Evolutionary conservation across 2,797 vertebrate species (phyloP).

Genomic region (Peromyscus attwateri): DNA sequence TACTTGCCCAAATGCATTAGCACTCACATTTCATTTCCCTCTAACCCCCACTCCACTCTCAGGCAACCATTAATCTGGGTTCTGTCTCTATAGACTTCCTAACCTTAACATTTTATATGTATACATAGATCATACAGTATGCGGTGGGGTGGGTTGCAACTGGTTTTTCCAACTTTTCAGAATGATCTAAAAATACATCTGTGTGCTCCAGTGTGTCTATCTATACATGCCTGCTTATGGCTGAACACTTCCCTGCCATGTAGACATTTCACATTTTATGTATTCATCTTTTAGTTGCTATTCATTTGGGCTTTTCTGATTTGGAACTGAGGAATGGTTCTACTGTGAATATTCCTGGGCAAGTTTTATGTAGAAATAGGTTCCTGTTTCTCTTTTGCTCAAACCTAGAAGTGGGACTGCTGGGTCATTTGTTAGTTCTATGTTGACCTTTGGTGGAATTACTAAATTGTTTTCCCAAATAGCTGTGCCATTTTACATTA

Average conservation of each 20-base stretch:
- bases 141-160: neutral
- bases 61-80: neutral
- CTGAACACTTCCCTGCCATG: neutral
- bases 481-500: neutral
- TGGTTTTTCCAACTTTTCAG: neutral
- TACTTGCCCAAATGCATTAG: neutral
- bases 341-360: neutral
- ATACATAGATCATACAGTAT: neutral
- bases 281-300: neutral
- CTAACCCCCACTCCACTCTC: neutral
- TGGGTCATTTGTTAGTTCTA: neutral
- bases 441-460: conserved; percentile 12
- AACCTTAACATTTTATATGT: neutral
- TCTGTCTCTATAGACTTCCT: conserved; percentile 26
- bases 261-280: neutral
- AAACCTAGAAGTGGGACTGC: neutral
- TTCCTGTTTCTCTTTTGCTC: conserved; percentile 11
- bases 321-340: neutral
- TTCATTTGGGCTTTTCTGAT: neutral
- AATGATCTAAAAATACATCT: neutral
- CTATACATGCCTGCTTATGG: neutral
- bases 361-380: neutral
- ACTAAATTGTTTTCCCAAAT: neutral
- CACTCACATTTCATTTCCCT: neutral
- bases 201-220: too few relatives aligned